Evolutionary conservation across 2,888 invertebrate species (phyloP), one percentile per base, ranked within the genome.

Genomic region (Eupithecia subfuscata): DNA sequence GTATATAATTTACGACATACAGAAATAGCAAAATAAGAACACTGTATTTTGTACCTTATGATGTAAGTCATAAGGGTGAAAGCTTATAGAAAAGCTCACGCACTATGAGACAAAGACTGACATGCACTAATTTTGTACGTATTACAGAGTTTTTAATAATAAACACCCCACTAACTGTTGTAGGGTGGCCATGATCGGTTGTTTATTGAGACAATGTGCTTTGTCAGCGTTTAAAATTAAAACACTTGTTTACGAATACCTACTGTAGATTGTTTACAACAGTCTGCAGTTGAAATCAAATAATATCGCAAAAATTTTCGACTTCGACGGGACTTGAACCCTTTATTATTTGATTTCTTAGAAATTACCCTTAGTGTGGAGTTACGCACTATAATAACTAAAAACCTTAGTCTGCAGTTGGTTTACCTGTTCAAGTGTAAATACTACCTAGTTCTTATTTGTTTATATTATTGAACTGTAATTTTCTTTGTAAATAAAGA

Each of bases 121-220:
- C 91, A 92, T 91, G 87, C 70, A 92, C 91, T 91, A 92, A 93
- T 93, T 91, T 87, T 82, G 86, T 87, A 82, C 81, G 88, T 86
- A 84, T 89, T 89, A 88, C 83, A 87, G 79, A 80, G 84, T 87
- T 90, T 89, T 88, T 88, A 90, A 87, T 89, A 89, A 88, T 89
- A 87, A 86, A 84, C 81, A 83, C 85, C 87, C 86, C 82, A 82
- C 76, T 80, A 71, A 82, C 78, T 78, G 75, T 34, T 65, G 48
- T 70, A 76, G 82, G 82, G 83, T 83, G 82, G 67, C 75, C 60
- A 75, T 73, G 73, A 25, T 69, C 76, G 64, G 67, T 48, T 76
- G 68, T 78, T 78, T 73, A 69, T 73, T 48, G 37, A 56, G 77
- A 78, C 71, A 65, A n/a, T 68, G 22, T 37, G 43, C n/a, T 45